A percentile compares a stretch with the other conserved stretches of the same genome.
Conservation (phyloP, 2,888 invertebrate genomes). For the Ectropis crepuscularia region DNA sequence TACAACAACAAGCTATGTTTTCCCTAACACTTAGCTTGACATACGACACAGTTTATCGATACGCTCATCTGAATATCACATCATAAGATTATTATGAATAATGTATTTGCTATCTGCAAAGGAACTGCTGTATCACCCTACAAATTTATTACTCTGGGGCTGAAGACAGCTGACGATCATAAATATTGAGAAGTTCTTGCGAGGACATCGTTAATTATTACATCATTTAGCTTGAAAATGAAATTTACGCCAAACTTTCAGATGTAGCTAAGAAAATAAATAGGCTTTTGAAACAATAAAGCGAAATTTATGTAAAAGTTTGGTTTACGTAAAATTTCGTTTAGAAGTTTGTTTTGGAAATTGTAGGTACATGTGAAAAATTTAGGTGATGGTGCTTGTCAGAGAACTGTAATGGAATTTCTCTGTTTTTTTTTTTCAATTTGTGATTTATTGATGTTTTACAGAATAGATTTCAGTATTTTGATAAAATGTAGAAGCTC, state of each 20-base stretch:
- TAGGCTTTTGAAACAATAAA: constrained; percentile 31
- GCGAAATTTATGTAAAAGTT: constrained; percentile 17
- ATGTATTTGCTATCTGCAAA: constrained; percentile 23
- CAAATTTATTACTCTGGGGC: constrained; percentile 27
- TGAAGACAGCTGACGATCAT: constrained; percentile 42
- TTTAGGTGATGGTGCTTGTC: constrained; percentile 7
- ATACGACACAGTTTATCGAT: constrained; percentile 21
- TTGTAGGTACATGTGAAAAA: background rate
- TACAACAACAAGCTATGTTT: constrained; percentile 5
- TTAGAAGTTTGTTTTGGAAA: constrained; percentile 25
- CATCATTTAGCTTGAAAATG: constrained; percentile 30
- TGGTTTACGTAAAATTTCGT: constrained; percentile 26
- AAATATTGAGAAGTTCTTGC: constrained; percentile 37
- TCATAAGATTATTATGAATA: constrained; percentile 23
- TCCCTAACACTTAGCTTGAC: constrained; percentile 14
- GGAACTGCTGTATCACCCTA: constrained; percentile 21
- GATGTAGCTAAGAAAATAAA: constrained; percentile 24
- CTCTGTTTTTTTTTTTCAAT: background rate
- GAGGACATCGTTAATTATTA: constrained; percentile 37
- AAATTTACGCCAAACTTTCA: constrained; percentile 28
- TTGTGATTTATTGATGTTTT: too few species aligned
- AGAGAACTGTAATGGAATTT: constrained; percentile 5
- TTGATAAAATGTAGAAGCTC: too few species aligned
- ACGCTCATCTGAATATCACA: constrained; percentile 23
- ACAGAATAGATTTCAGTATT: too few species aligned